Evolutionary conservation across 2,888 invertebrate genomes (phyloP), one percentile per base, ranked within the genome.

Genomic region (Diaphora mendica): DNA sequence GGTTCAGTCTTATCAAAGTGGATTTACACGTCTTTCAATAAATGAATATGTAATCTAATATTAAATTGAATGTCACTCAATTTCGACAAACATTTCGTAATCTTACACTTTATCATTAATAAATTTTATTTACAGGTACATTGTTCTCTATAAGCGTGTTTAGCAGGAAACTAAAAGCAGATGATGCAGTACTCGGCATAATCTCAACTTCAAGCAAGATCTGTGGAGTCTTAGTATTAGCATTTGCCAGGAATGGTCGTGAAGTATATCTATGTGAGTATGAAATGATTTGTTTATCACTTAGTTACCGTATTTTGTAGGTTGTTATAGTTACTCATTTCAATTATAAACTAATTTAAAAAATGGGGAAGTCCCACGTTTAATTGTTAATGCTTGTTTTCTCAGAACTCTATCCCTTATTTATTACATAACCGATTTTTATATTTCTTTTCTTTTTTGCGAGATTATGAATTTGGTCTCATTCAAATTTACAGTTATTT

Each of bases 171-270:
- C 44, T 95, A 66, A 90, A 88, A 68, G 90, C 87, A 0, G 95
- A 95, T 51, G 95, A 95, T 75, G 91, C 95, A 0, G 88, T 94
- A 0, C 85, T 95, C 1, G 95, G 95, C 3, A 90, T 95, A 42
- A 91, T 94, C n/a, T 93, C 95, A 0, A 88, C 94, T 0, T 79
- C 81, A 9, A 95, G 95, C 79, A 95, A 95, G 78, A 93, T 95
- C 13, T 88, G 90, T 64, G 95, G 95, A 0, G 89, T 92, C 0
- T 8, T 92, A 2, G 89, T 94, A 0, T 77, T 94, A 66, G 93
- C 93, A 0, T 95, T 95, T 59, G 95, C 95, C 1, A 91, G 92
- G 44, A 93, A 89, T 51, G 92, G 92, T 73, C 87, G 87, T n/a
- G 93, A 94, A 84, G 91, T 89, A 11, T 95, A 94, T 74, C 77